Conservation (phyloP, 2,113 vertebrate species). For the Agapornis roseicollis region DNA sequence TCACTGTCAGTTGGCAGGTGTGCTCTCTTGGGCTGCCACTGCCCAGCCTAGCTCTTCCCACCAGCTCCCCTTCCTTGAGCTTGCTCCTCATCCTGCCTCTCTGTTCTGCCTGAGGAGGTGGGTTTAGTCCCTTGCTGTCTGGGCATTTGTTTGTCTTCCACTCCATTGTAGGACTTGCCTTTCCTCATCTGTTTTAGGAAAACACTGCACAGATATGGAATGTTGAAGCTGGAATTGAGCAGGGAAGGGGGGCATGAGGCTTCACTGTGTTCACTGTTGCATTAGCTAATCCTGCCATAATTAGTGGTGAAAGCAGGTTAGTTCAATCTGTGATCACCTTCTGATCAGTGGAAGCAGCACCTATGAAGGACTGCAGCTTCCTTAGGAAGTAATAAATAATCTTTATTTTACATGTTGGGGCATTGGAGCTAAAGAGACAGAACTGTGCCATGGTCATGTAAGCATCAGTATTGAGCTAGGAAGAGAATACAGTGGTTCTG, state of each 20-base stretch:
- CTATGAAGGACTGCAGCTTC: background rate
- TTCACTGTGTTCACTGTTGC: background rate
- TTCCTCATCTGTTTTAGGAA: background rate
- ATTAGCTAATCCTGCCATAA: background rate
- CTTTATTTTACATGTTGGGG: background rate
- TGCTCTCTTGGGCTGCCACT: background rate
- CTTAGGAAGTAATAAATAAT: background rate
- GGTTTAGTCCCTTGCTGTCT: background rate
- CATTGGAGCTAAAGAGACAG: background rate
- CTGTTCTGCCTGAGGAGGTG: background rate
- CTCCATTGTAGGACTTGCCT: background rate
- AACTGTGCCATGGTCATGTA: background rate
- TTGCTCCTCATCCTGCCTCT: background rate
- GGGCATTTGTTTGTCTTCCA: background rate
- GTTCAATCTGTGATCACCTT: background rate
- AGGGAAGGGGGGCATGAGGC: background rate
- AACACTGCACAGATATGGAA: background rate
- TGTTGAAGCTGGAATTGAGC: background rate
- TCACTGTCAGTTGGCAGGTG: slow-evolving; percentile 6
- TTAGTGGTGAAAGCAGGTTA: background rate
- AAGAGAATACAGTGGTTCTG: background rate
- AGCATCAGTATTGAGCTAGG: background rate
- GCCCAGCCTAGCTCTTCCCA: background rate
- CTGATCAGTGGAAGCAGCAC: background rate
- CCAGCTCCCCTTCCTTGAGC: background rate